A percentile compares a stretch with the other conserved stretches of the same genome.
These are phyloP conservation scores for Microctenopoma lineatum DNA, from an alignment of 2,797 vertebrate genomes.

Conservation along the genomic window DNA sequence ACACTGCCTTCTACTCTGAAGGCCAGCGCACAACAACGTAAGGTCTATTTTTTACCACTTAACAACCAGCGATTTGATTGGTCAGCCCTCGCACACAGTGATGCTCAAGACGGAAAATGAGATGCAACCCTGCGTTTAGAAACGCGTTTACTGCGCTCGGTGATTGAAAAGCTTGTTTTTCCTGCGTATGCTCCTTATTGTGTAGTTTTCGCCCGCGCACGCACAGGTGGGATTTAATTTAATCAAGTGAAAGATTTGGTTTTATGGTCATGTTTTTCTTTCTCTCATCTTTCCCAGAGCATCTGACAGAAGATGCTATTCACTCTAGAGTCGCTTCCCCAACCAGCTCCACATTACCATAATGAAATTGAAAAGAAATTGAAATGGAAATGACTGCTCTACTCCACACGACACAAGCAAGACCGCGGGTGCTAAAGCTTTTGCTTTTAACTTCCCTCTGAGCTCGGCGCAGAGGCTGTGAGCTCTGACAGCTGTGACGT, in stretches of 20 bases:
- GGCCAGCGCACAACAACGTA: neutral
- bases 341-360: constrained; percentile 63
- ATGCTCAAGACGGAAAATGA: constrained; percentile 15
- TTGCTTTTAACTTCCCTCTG: constrained; percentile 32
- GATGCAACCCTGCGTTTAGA: constrained; percentile 10
- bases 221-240: constrained; percentile 14
- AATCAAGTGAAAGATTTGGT: constrained; percentile 50
- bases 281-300: constrained; percentile 19
- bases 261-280: constrained; percentile 21
- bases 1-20: neutral
- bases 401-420: constrained; percentile 35
- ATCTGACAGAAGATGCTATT: constrained; percentile 46
- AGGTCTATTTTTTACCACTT: constrained; percentile 1
- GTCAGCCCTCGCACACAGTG: constrained; percentile 7
- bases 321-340: constrained; percentile 49
- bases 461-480: constrained; percentile 23
- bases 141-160: neutral
- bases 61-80: constrained; percentile 31
- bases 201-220: neutral
- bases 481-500: constrained; percentile 1
- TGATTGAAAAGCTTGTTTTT: constrained; percentile 29
- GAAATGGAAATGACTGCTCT: constrained; percentile 69
- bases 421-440: constrained; percentile 20
- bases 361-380: constrained; percentile 76
- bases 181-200: neutral